Evolutionary conservation across 1,140 invertebrate species (phyloP).

Genomic region (Laodelphax striatellus): DNA sequence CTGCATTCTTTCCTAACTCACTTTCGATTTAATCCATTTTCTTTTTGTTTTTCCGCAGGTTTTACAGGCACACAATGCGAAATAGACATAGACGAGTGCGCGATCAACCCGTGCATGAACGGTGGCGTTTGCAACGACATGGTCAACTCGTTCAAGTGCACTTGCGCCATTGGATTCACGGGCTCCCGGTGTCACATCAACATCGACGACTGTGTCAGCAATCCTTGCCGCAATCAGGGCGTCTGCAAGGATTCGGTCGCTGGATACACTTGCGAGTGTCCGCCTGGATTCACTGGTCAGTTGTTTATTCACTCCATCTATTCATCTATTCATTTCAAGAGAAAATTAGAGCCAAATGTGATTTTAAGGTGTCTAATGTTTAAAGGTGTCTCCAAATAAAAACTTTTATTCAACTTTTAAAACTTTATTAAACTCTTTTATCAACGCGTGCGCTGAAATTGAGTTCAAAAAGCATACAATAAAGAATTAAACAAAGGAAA

Average conservation of each 20-base stretch:
- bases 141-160: slow-evolving; percentile 77
- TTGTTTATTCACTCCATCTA: slow-evolving; percentile 7
- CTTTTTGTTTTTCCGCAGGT: slow-evolving; percentile 41
- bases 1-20: too few species aligned
- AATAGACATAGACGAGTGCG: slow-evolving; percentile 84
- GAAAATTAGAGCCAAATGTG: too few species aligned
- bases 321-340: background rate
- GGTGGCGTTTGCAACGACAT: slow-evolving; percentile 73
- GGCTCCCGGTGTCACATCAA: slow-evolving; percentile 77
- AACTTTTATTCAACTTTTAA: too few species aligned
- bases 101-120: slow-evolving; percentile 76
- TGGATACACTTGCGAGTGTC: slow-evolving; percentile 73
- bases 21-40: too few species aligned
- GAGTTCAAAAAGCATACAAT: too few species aligned
- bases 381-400: too few species aligned
- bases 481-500: too few species aligned
- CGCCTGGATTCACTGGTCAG: slow-evolving; percentile 70
- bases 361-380: too few species aligned
- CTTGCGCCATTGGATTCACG: slow-evolving; percentile 74
- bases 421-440: too few species aligned
- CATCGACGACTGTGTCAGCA: slow-evolving; percentile 79
- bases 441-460: too few species aligned
- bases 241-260: slow-evolving; percentile 78
- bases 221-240: slow-evolving; percentile 75
- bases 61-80: slow-evolving; percentile 86